phyloP scores from a whole-genome alignment of 1,140 invertebrate genomes.

The Drosophila baimaii region DNA sequence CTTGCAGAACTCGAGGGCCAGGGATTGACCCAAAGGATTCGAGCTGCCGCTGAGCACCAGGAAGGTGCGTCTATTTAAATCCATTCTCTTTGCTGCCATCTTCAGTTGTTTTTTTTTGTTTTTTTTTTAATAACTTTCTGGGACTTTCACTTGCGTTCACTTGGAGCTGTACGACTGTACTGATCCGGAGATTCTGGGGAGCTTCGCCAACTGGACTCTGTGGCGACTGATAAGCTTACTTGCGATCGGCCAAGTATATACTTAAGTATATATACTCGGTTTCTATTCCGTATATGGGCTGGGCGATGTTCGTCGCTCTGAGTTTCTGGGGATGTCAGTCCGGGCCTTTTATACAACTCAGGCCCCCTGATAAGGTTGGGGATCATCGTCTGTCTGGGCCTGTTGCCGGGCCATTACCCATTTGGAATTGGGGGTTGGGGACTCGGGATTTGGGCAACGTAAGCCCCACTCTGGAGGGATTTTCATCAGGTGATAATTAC shows the following conservation, averaged over 20 bases:
- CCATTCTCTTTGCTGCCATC: conserved; percentile 78
- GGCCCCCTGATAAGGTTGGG: conserved; percentile 28
- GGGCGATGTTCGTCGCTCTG: conserved; percentile 17
- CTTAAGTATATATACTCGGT: conserved; percentile 1
- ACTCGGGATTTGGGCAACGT: conserved; percentile 1
- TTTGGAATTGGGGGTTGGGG: conserved; percentile 8
- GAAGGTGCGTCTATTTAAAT: conserved; percentile 71
- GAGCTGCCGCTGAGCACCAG: conserved; percentile 70
- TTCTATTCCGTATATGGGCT: conserved; percentile 11
- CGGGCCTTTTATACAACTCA: conserved; percentile 38
- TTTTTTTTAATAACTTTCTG: conserved; percentile 2
- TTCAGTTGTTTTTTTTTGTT: not conserved
- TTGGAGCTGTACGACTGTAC: conserved; percentile 63
- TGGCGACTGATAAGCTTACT: conserved; percentile 30
- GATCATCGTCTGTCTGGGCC: conserved; percentile 24
- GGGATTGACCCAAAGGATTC: conserved; percentile 87
- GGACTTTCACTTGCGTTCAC: conserved; percentile 42
- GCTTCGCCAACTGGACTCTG: conserved; percentile 46
- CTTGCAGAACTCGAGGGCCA: conserved; percentile 88
- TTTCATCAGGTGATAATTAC: not conserved
- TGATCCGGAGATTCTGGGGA: conserved; percentile 19
- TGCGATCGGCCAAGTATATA: conserved; percentile 12
- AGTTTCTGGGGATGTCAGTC: conserved; percentile 9
- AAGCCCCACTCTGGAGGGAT: not conserved
- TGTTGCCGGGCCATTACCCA: conserved; percentile 48